Conservation (phyloP, 2,797 vertebrate species). For the Trachurus trachurus region DNA sequence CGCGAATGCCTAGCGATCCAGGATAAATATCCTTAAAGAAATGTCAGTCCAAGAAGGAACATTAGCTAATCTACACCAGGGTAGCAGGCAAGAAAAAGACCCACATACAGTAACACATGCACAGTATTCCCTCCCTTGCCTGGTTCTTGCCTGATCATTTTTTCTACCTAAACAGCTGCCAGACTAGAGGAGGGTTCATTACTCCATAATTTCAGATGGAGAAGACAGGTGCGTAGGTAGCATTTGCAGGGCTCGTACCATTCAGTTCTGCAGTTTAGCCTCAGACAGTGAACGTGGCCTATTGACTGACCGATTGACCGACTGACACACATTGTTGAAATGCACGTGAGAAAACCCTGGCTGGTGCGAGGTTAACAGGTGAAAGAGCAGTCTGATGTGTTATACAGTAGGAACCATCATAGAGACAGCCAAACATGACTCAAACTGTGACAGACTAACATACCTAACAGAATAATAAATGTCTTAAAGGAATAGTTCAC, state of each 20-base stretch:
- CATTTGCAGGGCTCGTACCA: constrained; percentile 13
- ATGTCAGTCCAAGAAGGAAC: constrained; percentile 65
- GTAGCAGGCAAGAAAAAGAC: constrained; percentile 37
- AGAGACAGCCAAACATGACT: too few relatives aligned
- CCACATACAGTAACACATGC: constrained; percentile 61
- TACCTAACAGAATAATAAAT: too few relatives aligned
- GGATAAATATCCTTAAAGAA: constrained; percentile 74
- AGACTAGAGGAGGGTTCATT: constrained; percentile 74
- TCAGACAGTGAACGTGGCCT: constrained; percentile 5
- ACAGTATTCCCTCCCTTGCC: constrained; percentile 47
- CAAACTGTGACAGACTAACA: too few relatives aligned
- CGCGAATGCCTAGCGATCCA: constrained; percentile 71
- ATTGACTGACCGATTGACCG: constrained; percentile 8
- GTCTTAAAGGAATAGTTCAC: too few relatives aligned
- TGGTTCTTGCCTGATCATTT: constrained; percentile 72
- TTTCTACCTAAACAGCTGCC: constrained; percentile 70
- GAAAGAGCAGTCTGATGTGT: too few relatives aligned
- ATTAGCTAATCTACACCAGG: constrained; percentile 44
- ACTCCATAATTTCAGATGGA: constrained; percentile 59
- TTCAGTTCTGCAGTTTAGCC: constrained; percentile 14
- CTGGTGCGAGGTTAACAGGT: too few relatives aligned
- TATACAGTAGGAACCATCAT: too few relatives aligned
- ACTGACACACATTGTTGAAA: constrained; percentile 8
- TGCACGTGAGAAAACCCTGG: too few relatives aligned
- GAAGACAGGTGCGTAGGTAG: constrained; percentile 62